These are phyloP conservation scores for Platygyra sinensis DNA, from an alignment of 64 coral and sea anemone species.

Conservation along the genomic window DNA sequence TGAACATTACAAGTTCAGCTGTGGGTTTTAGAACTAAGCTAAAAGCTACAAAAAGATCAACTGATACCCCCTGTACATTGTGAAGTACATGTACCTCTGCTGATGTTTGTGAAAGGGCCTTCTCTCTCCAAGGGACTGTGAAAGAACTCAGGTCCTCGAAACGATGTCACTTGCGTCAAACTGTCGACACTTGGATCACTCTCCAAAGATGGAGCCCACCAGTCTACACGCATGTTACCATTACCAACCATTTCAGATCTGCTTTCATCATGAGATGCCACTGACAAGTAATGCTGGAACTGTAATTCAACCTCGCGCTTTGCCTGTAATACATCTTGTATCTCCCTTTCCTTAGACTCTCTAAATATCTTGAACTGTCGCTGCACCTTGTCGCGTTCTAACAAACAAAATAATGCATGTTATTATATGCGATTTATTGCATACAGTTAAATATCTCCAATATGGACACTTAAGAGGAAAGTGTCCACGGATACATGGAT, in stretches of 20 bases:
- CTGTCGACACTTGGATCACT: constrained; percentile 65
- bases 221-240: constrained; percentile 6
- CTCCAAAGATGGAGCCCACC: constrained; percentile 53
- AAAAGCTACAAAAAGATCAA: neutral
- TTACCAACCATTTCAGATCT: constrained; percentile 20
- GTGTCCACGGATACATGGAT: too few species aligned
- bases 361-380: constrained; percentile 66
- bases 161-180: constrained; percentile 39
- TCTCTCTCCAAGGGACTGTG: constrained; percentile 49
- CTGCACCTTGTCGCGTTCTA: constrained; percentile 68
- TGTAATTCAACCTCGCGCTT: constrained; percentile 30
- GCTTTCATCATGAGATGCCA: constrained; percentile 8
- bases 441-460: too few species aligned
- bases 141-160: constrained; percentile 62
- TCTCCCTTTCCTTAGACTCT: constrained; percentile 66
- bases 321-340: constrained; percentile 51
- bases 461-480: too few species aligned
- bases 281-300: constrained; percentile 10
- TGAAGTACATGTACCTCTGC: constrained; percentile 41
- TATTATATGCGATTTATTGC: too few species aligned
- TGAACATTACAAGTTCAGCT: too few species aligned
- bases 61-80: too few species aligned
- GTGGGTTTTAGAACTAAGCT: too few species aligned
- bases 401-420: neutral
- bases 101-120: constrained; percentile 61